These are phyloP conservation scores for Passer montanus DNA, from an alignment of 2,113 vertebrate species.

Conservation along the genomic window DNA sequence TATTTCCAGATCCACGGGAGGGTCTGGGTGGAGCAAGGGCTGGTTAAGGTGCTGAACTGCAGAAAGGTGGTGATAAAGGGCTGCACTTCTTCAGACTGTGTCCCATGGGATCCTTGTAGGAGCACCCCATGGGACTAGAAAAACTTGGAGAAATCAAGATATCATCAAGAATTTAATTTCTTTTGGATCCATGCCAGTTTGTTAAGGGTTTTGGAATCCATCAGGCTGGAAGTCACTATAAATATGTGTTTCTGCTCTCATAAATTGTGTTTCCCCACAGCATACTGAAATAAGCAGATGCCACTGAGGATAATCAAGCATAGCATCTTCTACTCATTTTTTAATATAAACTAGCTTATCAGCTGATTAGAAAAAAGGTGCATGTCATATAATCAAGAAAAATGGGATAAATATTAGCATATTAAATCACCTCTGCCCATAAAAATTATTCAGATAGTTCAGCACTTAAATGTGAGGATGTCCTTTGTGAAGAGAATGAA, in stretches of 20 bases:
- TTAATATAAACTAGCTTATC: constrained; percentile 64
- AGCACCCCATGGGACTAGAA: background rate
- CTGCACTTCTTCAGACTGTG: accelerated
- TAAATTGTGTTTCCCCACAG: background rate
- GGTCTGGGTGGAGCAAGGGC: background rate
- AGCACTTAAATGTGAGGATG: constrained; percentile 44
- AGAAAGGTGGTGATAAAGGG: background rate
- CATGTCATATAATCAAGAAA: constrained; percentile 60
- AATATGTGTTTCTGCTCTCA: background rate
- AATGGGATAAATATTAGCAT: constrained; percentile 63
- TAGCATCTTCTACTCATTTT: constrained; percentile 54
- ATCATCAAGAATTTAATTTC: background rate
- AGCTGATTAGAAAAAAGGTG: constrained; percentile 55
- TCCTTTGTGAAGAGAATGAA: constrained; percentile 11
- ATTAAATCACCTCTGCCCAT: constrained; percentile 45
- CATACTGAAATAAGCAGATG: constrained; percentile 56
- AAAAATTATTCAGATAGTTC: background rate
- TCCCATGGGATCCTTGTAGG: background rate
- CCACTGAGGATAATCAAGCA: constrained; percentile 61
- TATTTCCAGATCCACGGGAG: background rate
- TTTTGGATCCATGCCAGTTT: background rate
- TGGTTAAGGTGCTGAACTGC: background rate
- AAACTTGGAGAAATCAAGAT: background rate
- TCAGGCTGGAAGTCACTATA: background rate
- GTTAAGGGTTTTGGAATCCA: background rate